A percentile compares a stretch with the other conserved stretches of the same genome.
Evolutionary conservation across 2,888 invertebrate species (phyloP).

Genomic region (Sphecodes monilicornis): DNA sequence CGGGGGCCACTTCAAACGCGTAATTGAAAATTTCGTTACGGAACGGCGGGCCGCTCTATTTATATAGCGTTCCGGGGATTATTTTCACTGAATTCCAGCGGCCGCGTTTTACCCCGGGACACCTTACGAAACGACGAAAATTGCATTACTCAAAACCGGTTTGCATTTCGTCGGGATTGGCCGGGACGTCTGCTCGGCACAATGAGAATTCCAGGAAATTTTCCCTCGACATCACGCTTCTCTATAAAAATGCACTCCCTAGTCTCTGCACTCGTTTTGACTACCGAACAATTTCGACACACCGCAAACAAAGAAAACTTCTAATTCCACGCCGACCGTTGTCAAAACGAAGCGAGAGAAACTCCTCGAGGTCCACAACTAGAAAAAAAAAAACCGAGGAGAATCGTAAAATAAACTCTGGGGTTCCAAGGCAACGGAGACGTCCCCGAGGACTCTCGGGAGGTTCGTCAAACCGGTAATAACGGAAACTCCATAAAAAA

Average conservation of each 20-base stretch:
- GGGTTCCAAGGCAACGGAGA: no score
- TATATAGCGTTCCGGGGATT: constrained; percentile 36
- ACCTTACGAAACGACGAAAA: constrained; percentile 42
- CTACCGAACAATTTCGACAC: neutral
- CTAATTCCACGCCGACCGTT: neutral
- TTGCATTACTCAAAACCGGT: constrained; percentile 39
- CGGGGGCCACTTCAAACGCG: constrained; percentile 32
- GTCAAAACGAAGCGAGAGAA: neutral
- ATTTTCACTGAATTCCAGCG: constrained; percentile 30
- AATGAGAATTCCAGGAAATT: neutral
- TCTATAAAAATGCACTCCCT: neutral
- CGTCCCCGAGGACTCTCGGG: neutral
- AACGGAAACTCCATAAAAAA: neutral
- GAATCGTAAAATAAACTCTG: neutral
- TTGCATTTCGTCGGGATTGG: constrained; percentile 36
- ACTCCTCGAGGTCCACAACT: neutral
- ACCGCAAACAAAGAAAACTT: neutral
- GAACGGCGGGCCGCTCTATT: constrained; percentile 34
- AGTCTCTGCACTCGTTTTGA: neutral
- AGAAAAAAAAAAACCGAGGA: neutral
- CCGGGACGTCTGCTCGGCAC: neutral
- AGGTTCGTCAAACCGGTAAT: neutral
- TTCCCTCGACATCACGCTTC: neutral
- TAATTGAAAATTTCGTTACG: constrained; percentile 57
- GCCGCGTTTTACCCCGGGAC: constrained; percentile 17